A percentile compares a stretch with the other conserved stretches of the same genome.
These are phyloP conservation scores for Mormyrops boulengeri DNA, from an alignment of 2,797 vertebrate species.

Conservation along the genomic window DNA sequence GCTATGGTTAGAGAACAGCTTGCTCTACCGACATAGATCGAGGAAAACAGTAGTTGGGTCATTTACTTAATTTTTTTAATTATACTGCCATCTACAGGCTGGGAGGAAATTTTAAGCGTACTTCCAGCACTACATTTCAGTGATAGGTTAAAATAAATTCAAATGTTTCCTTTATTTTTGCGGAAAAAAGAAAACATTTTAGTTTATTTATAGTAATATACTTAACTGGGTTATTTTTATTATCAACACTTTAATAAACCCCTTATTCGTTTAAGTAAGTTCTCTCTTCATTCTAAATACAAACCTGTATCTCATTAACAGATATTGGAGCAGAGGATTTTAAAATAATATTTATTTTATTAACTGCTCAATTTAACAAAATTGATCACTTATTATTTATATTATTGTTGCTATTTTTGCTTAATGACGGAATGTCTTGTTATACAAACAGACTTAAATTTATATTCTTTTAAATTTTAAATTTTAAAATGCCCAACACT, in stretches of 20 bases:
- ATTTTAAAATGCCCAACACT: background rate
- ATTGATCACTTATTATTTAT: background rate
- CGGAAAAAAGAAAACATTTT: background rate
- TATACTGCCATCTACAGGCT: constrained; percentile 4
- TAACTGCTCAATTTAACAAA: background rate
- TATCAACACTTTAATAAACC: background rate
- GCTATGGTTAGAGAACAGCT: background rate
- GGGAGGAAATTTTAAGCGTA: background rate
- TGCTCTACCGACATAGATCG: background rate
- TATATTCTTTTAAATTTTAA: too few relatives aligned
- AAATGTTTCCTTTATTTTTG: background rate
- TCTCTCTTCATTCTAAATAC: background rate
- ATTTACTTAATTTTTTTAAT: background rate
- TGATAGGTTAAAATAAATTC: background rate
- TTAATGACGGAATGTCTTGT: background rate
- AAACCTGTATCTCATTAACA: background rate
- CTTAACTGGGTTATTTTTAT: background rate
- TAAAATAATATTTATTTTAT: background rate
- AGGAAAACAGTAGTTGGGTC: background rate
- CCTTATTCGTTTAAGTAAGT: background rate
- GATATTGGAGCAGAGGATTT: background rate
- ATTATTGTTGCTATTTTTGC: background rate
- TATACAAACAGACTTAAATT: background rate
- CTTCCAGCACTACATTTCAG: background rate
- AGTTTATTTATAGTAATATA: background rate